Conservation (phyloP, 1,140 invertebrate species). For the Leptinotarsa lineolata region DNA sequence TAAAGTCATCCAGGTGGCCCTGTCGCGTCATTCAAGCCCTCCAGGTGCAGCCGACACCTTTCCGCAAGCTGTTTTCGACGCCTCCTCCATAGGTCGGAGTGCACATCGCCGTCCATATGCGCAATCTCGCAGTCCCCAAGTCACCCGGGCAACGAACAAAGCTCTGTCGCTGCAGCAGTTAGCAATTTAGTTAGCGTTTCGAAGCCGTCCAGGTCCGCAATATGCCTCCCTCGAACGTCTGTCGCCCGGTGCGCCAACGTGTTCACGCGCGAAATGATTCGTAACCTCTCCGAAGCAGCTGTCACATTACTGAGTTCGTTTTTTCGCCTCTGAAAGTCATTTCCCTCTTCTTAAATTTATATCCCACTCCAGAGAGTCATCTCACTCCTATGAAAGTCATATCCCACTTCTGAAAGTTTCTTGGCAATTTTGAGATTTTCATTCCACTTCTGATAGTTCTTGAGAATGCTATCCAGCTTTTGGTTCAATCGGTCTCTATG, state of each 20-base stretch:
- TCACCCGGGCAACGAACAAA: slow-evolving; percentile 28
- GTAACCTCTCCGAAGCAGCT: not conserved
- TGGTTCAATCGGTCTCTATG: too few relatives aligned
- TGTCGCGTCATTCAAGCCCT: not conserved
- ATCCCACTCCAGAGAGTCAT: not conserved
- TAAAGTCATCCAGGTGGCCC: too few relatives aligned
- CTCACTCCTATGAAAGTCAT: too few relatives aligned
- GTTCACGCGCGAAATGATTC: slow-evolving; percentile 8
- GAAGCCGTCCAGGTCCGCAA: slow-evolving; percentile 16
- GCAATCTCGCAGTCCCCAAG: slow-evolving; percentile 20
- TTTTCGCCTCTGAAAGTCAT: not conserved
- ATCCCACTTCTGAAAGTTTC: too few relatives aligned
- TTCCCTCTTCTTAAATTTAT: not conserved
- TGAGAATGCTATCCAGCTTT: too few relatives aligned
- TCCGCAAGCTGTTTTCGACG: not conserved
- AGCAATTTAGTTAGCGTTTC: slow-evolving; percentile 11
- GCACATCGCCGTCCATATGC: not conserved
- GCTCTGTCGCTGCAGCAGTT: slow-evolving; percentile 22
- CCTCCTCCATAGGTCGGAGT: slow-evolving; percentile 7
- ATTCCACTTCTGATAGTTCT: too few relatives aligned
- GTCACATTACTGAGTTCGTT: not conserved
- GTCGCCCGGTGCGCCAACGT: not conserved
- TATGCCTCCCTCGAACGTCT: slow-evolving; percentile 11
- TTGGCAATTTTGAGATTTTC: too few relatives aligned
- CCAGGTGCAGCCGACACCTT: slow-evolving; percentile 15